Base-by-base conservation (phyloP, 2,113 vertebrate species). In the Triplophysa tibetana region DNA sequence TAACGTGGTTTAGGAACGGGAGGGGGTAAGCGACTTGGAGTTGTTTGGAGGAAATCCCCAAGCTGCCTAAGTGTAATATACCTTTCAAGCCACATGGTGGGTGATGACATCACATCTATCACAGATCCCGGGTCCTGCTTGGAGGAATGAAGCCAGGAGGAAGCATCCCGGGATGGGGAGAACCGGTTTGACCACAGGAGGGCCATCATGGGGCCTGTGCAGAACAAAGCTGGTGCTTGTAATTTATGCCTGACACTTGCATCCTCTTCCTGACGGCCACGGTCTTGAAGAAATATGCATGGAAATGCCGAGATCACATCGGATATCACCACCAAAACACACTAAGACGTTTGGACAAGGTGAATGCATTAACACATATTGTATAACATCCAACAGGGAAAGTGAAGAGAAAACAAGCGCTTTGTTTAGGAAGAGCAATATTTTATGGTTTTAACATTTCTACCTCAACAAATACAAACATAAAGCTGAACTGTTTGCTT, bases 61-160 rank as follows among this genome's bases (percentile, higher is more conserved):
- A 38, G 64, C 78, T 72, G 69, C 79, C 65, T n/a, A n/a, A 68
- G 52, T 74, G 83, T 82, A 81, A 87, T 81, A 85, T 81, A 84
- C 77, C 78, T 84, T 78, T 81, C 73, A 81, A 52, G 68, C 79
- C 26, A 13, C 73, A 77, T 81, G 83, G 79, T 80, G 84, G 84
- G 86, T 87, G 86, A 74, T 86, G 86, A 86, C 81, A 87, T 83
- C 77, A 79, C 83, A 87, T 87, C 83, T 79, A 85, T 85, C 86
- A 86, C 79, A 75, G 65, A 81, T 79, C 65, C 62, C 21, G 8
- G 62, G 50, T 26, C 62, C 79, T 56, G 38, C 8, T 2, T 81
- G 17, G 26, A 52, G 73, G 64, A 75, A 52, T 21, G 63, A 81
- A 64, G 76, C 79, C 70, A 50, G 41, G 50, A 79, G 85, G 83